Percentiles rank a stretch among this genome's conserved stretches.
phyloP scores from a whole-genome alignment of 2,888 invertebrate genomes.

The Spisula solida region DNA sequence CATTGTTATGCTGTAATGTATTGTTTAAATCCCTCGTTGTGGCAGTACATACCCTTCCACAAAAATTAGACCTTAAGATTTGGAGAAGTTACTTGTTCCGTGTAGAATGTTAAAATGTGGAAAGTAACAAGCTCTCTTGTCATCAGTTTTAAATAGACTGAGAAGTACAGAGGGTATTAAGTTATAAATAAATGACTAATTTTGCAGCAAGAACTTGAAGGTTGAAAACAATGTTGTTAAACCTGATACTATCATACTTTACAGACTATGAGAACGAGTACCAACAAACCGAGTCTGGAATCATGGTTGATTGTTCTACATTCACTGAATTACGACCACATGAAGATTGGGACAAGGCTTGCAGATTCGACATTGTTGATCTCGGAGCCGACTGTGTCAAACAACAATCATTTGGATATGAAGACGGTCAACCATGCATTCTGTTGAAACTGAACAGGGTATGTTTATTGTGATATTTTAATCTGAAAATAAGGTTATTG shows the following conservation, averaged over 20 bases:
- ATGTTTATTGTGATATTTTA: constrained; percentile 68
- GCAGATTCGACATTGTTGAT: constrained; percentile 92
- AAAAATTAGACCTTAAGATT: too few relatives aligned
- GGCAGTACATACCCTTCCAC: too few relatives aligned
- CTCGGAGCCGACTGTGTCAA: constrained; percentile 91
- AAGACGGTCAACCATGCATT: constrained; percentile 95
- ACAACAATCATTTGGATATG: constrained; percentile 94
- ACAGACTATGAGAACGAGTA: constrained; percentile 86
- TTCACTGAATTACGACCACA: constrained; percentile 89
- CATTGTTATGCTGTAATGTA: too few relatives aligned
- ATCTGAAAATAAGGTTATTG: too few relatives aligned
- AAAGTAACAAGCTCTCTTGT: too few relatives aligned
- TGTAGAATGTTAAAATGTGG: too few relatives aligned
- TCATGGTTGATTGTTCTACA: constrained; percentile 91
- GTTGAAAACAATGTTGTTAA: neutral
- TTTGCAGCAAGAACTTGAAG: too few relatives aligned
- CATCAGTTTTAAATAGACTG: too few relatives aligned
- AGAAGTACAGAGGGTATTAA: too few relatives aligned
- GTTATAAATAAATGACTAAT: too few relatives aligned
- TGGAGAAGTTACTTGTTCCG: too few relatives aligned
- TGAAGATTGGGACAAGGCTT: constrained; percentile 89
- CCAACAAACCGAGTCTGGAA: constrained; percentile 83
- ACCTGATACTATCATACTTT: constrained; percentile 26
- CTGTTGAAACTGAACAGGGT: constrained; percentile 99
- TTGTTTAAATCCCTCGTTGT: too few relatives aligned